Percentiles rank a stretch among this genome's conserved stretches.
Evolutionary conservation across 2,888 invertebrate genomes (phyloP).

Genomic region (Nysson spinosus): DNA sequence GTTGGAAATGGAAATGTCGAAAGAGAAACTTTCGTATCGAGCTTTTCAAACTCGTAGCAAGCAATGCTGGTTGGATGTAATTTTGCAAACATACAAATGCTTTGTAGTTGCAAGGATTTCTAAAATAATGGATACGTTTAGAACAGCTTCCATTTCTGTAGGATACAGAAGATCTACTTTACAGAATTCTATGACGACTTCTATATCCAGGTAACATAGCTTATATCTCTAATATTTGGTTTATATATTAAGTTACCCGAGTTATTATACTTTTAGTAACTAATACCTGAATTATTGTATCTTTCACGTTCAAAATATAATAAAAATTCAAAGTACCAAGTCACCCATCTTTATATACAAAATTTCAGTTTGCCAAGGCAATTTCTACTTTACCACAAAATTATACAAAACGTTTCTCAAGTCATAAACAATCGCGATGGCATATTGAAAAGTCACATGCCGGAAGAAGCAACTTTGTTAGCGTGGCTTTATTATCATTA

Average conservation of each 20-base stretch:
- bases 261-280: too few species aligned
- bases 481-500: conserved; percentile 77
- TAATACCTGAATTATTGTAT: too few species aligned
- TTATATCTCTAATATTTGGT: too few species aligned
- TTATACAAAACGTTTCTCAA: neutral
- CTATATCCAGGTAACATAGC: conserved; percentile 25
- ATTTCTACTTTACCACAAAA: conserved; percentile 7
- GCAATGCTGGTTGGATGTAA: conserved; percentile 81
- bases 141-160: too few species aligned
- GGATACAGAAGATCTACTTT: conserved; percentile 11
- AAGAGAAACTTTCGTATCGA: conserved; percentile 27
- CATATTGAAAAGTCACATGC: neutral
- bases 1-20: neutral
- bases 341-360: too few species aligned
- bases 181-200: conserved; percentile 7
- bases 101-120: conserved; percentile 78
- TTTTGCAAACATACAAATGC: conserved; percentile 82
- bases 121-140: neutral
- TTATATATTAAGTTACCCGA: too few species aligned
- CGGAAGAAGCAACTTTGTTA: conserved; percentile 71
- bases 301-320: too few species aligned
- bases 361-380: conserved; percentile 17
- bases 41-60: conserved; percentile 67
- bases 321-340: too few species aligned
- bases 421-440: neutral